These are phyloP conservation scores for Python bivittatus DNA, from an alignment of 2,113 vertebrate species.

Conservation along the genomic window DNA sequence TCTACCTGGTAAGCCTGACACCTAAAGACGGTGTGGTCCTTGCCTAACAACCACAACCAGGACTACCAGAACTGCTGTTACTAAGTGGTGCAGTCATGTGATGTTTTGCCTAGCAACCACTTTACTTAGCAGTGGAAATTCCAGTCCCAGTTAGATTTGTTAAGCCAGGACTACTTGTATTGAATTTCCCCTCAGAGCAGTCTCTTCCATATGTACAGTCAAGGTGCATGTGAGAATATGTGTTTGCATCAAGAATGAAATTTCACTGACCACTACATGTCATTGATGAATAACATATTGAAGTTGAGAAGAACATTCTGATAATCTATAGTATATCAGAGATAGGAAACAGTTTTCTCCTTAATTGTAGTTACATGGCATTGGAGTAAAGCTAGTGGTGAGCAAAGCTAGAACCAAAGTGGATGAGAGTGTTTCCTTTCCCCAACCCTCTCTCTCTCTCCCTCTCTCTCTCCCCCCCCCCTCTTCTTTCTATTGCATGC, in stretches of 20 bases:
- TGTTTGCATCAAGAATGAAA: background rate
- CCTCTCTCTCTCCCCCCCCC: background rate
- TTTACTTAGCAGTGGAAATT: background rate
- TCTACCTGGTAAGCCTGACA: too few relatives aligned
- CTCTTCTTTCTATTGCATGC: background rate
- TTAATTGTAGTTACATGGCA: background rate
- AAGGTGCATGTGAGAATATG: background rate
- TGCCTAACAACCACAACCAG: background rate
- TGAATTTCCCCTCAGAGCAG: background rate
- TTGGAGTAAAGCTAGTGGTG: background rate
- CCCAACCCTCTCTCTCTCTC: background rate
- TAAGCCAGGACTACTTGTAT: background rate
- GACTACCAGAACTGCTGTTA: background rate
- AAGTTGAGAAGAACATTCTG: background rate
- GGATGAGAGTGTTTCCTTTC: background rate
- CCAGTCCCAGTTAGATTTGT: background rate
- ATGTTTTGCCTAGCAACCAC: background rate
- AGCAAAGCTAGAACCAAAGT: background rate
- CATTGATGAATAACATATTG: background rate
- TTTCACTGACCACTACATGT: background rate
- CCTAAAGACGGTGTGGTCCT: background rate
- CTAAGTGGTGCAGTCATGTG: background rate
- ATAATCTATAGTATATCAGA: background rate
- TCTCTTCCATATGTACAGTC: background rate
- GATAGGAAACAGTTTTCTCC: background rate